Conservation (phyloP, 2,888 invertebrate genomes). For the Ditula angustiorana region DNA sequence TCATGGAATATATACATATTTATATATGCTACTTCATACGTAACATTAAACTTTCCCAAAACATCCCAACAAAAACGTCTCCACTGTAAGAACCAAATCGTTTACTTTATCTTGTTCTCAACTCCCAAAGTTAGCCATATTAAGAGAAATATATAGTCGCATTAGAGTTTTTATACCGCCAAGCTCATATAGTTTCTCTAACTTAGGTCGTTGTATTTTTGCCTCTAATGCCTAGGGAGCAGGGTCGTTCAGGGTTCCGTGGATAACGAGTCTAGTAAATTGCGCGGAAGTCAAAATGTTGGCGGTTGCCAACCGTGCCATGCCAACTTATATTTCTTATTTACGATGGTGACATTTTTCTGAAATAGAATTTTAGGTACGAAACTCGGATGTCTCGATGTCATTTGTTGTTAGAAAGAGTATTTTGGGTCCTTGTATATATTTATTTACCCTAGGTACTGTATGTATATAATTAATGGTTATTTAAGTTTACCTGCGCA, state of each 20-base stretch:
- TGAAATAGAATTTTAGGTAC: not conserved
- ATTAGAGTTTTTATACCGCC: conserved; percentile 13
- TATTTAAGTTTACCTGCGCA: no score
- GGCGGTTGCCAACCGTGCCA: not conserved
- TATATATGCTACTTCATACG: no score
- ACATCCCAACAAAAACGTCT: not conserved
- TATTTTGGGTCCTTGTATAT: no score
- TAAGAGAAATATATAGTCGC: conserved; percentile 27
- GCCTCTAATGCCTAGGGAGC: not conserved
- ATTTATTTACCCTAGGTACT: no score
- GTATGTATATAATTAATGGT: no score
- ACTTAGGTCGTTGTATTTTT: not conserved
- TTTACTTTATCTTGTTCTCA: conserved; percentile 12
- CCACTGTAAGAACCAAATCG: not conserved
- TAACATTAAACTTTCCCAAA: not conserved
- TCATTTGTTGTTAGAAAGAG: no score
- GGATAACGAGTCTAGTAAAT: not conserved
- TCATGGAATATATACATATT: no score
- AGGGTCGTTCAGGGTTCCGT: not conserved
- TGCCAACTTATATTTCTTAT: conserved; percentile 12
- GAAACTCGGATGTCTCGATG: no score
- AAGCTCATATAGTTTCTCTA: not conserved
- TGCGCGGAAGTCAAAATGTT: conserved; percentile 1
- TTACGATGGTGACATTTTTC: not conserved
- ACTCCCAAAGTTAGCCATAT: conserved; percentile 19